Evolutionary conservation across 2,797 vertebrate species (phyloP), one percentile per base, ranked within the genome.

Genomic region (Holocentrus rufus): DNA sequence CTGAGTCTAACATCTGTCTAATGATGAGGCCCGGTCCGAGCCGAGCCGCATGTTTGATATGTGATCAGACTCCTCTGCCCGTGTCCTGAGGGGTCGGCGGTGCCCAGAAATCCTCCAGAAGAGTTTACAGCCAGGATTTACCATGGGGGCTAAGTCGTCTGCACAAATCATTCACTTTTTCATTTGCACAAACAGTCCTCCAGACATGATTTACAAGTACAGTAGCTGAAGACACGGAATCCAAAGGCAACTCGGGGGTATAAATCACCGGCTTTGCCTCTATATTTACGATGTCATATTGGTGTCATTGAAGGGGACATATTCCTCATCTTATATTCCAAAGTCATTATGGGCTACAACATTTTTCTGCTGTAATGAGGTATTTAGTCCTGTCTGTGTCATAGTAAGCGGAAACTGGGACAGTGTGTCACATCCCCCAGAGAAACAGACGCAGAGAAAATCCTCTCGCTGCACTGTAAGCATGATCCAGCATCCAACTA

Each of bases 161-260:
- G 46, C 82, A 86, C 87, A 90, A 92, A 92, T 92, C 90, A 90
- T 82, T 85, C 80, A 79, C 72, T 80, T 89, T 91, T 91, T 90
- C 85, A 92, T 90, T 90, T 90, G 88, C 81, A 87, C 79, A 87
- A 91, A 90, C 81, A 84, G 84, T 80, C 79, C 71, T 25, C 60
- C 75, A 72, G 80, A 83, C 80, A 79, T 88, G 87, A 90, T 92
- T 91, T 91, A 90, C 83, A 88, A 86, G 81, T 82, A 82, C 78
- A 88, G 87, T 81, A 72, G 82, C 74, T 46, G 79, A 72, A 75
- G 76, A 90, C 84, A 85, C 83, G 83, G 88, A 90, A 87, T 89
- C 78, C 87, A 91, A 90, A 87, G 87, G 86, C 85, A 76, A 66
- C 72, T 58, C 79, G 1, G 47, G 67, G 73, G 83, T 56, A 27